phyloP scores from a whole-genome alignment of 2,797 vertebrate genomes.

The Antrozous pallidus region DNA sequence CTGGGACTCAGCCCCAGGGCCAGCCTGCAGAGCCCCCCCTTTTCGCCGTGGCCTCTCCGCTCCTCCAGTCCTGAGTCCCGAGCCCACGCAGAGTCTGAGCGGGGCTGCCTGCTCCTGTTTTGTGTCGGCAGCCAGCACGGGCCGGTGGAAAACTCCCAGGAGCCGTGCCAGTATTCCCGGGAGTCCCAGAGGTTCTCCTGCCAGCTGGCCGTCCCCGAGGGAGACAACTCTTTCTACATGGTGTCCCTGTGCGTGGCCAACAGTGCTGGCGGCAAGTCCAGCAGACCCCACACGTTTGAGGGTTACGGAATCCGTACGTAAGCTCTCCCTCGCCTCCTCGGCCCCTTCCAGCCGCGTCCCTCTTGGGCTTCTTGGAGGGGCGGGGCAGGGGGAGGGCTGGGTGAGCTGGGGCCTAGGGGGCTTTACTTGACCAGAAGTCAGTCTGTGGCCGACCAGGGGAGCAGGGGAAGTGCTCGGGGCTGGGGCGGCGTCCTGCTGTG shows the following conservation, averaged over 20 bases:
- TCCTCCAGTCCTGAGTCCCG: neutral
- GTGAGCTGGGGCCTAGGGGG: neutral
- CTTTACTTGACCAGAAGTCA: too few relatives aligned
- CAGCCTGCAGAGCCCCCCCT: neutral
- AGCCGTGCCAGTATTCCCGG: slow-evolving; percentile 82
- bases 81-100: neutral
- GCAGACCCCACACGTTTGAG: slow-evolving; percentile 69
- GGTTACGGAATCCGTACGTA: slow-evolving; percentile 84
- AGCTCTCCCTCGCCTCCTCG: neutral
- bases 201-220: slow-evolving; percentile 78
- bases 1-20: rapidly evolving
- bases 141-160: rapidly evolving
- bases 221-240: slow-evolving; percentile 67
- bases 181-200: slow-evolving; percentile 82
- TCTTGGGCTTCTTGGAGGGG: neutral
- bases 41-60: too few relatives aligned
- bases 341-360: too few relatives aligned
- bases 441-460: too few relatives aligned
- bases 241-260: slow-evolving; percentile 85
- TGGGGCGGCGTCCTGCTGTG: neutral
- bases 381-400: neutral
- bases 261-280: slow-evolving; percentile 73
- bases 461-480: too few relatives aligned
- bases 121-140: neutral
- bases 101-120: neutral